These are phyloP conservation scores for Motacilla alba DNA, from an alignment of 2,113 vertebrate genomes.

Conservation along the genomic window DNA sequence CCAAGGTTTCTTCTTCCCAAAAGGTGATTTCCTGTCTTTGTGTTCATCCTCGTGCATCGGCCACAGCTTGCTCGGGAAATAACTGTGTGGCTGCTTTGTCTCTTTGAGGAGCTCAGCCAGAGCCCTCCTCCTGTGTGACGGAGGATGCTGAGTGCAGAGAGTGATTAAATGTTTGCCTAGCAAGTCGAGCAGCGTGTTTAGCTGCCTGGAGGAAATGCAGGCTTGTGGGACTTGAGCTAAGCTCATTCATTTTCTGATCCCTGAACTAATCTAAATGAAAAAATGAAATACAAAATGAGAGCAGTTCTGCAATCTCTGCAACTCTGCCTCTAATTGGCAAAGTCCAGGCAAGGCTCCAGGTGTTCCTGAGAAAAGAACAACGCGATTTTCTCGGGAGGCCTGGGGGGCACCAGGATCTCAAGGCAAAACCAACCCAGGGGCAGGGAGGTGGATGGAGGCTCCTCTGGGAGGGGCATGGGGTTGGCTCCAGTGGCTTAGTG, in stretches of 20 bases:
- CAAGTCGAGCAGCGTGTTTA: neutral
- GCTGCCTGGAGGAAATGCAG: constrained; percentile 41
- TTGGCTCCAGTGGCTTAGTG: accelerated
- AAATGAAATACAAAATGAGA: neutral
- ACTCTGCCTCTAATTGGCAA: neutral
- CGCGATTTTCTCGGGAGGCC: neutral
- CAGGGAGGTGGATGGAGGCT: neutral
- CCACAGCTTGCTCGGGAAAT: neutral
- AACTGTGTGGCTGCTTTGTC: neutral
- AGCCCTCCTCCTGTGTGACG: neutral
- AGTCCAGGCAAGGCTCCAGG: neutral
- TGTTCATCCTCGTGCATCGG: accelerated
- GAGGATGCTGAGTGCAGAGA: neutral
- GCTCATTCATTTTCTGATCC: constrained; percentile 56
- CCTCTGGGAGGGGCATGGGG: neutral
- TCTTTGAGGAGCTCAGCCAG: neutral
- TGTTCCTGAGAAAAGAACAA: neutral
- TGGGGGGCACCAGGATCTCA: neutral
- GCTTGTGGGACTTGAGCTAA: constrained; percentile 1
- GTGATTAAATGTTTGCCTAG: constrained; percentile 45
- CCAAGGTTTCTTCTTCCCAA: neutral
- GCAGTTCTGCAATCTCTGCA: constrained; percentile 5
- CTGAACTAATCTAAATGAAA: constrained; percentile 32
- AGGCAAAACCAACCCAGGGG: neutral
- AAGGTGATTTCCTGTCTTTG: neutral